Conservation (phyloP, 1,140 invertebrate species). For the Drosophila bipectinata region DNA sequence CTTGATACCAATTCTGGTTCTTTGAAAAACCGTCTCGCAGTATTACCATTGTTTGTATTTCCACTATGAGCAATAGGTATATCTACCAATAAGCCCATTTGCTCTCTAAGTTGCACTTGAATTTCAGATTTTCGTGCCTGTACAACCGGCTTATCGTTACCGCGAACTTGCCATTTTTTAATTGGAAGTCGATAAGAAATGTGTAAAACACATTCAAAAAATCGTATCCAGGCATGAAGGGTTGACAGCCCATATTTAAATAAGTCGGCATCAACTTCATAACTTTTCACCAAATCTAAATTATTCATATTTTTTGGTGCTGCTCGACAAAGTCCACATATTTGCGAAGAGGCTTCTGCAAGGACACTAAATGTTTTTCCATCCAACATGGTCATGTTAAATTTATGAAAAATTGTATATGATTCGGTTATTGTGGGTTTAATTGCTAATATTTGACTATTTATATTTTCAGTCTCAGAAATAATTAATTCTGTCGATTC, state of each 20-base stretch:
- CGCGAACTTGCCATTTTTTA: too few species aligned
- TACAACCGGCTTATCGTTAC: neutral
- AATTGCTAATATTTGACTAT: slow-evolving; percentile 7
- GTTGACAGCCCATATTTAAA: slow-evolving; percentile 19
- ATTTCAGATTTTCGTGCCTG: neutral
- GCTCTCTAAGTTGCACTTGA: neutral
- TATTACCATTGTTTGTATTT: slow-evolving; percentile 28
- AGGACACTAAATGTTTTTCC: slow-evolving; percentile 7
- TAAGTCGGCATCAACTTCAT: neutral
- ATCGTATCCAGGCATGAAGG: slow-evolving; percentile 1
- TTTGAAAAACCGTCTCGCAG: slow-evolving; percentile 11
- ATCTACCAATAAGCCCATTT: slow-evolving; percentile 12
- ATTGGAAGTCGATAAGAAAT: slow-evolving; percentile 2
- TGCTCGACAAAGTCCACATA: slow-evolving; percentile 10
- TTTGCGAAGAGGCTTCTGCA: slow-evolving; percentile 9
- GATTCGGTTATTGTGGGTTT: neutral
- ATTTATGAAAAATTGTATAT: slow-evolving; percentile 9
- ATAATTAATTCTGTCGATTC: slow-evolving; percentile 3
- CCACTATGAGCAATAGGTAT: slow-evolving; percentile 23
- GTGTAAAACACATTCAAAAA: slow-evolving; percentile 8
- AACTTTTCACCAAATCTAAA: too few species aligned
- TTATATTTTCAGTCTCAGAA: slow-evolving; percentile 10
- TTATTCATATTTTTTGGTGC: neutral
- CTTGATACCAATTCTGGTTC: slow-evolving; percentile 3
- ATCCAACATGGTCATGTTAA: slow-evolving; percentile 3